Evolutionary conservation across 2,113 vertebrate species (phyloP).

Genomic region (Psephotus haematonotus): DNA sequence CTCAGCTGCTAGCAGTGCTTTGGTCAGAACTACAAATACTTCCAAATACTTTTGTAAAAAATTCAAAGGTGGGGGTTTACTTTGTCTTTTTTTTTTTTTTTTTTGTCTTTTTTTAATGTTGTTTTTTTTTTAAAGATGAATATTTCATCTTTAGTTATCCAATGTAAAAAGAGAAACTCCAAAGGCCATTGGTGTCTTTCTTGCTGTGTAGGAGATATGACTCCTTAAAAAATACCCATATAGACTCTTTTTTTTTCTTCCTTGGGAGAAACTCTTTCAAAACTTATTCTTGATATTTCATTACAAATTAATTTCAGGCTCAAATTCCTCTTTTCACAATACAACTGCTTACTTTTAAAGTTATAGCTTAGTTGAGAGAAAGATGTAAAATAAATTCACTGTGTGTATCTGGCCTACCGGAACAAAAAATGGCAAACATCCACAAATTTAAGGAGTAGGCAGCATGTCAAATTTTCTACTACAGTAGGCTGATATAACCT

Average conservation of each 20-base stretch:
- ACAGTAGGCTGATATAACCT: neutral
- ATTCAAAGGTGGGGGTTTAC: neutral
- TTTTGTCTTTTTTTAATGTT: neutral
- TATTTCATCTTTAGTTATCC: neutral
- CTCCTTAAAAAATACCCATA: neutral
- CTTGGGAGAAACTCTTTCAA: neutral
- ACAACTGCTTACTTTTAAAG: neutral
- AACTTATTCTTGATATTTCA: neutral
- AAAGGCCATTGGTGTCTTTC: rapidly evolving
- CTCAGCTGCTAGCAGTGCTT: neutral
- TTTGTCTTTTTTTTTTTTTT: neutral
- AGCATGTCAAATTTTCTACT: neutral
- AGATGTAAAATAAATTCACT: neutral
- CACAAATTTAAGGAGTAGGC: neutral
- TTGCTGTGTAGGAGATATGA: neutral
- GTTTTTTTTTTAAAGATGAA: neutral
- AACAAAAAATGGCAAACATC: neutral
- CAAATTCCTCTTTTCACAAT: neutral
- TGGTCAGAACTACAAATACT: neutral
- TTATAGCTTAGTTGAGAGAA: neutral
- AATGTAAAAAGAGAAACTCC: neutral
- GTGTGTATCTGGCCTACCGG: neutral
- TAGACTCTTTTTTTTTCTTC: neutral
- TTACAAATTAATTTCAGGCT: neutral
- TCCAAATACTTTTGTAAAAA: neutral